Percentiles rank a stretch among this genome's conserved stretches.
These are phyloP conservation scores for Danio kyathit DNA, from an alignment of 2,797 vertebrate genomes.

Conservation along the genomic window DNA sequence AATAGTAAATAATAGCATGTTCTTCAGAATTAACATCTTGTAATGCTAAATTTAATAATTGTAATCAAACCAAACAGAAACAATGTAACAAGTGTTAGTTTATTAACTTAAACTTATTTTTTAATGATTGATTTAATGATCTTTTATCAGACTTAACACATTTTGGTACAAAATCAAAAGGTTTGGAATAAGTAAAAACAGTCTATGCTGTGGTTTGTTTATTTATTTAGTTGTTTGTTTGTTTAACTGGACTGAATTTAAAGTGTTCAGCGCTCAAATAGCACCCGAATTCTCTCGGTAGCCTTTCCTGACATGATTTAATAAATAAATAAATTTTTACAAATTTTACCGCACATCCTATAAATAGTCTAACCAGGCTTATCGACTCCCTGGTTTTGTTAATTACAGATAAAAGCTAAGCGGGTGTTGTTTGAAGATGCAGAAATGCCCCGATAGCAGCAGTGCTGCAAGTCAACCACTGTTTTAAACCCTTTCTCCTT, in stretches of 20 bases:
- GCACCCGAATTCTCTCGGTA: background rate
- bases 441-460: slow-evolving; percentile 18
- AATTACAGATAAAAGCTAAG: slow-evolving; percentile 56
- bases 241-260: background rate
- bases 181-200: too few species aligned
- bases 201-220: too few species aligned
- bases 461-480: slow-evolving; percentile 17
- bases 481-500: slow-evolving; percentile 28
- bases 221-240: background rate
- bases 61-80: too few species aligned
- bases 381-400: slow-evolving; percentile 32
- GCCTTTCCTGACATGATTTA: background rate
- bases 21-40: too few species aligned
- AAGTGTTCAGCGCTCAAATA: background rate
- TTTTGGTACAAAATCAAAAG: background rate
- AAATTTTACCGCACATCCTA: background rate
- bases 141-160: background rate
- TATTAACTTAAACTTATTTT: background rate
- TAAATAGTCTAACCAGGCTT: background rate
- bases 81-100: too few species aligned
- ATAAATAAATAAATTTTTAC: background rate
- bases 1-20: too few species aligned
- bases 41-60: too few species aligned
- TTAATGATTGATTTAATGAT: too few species aligned
- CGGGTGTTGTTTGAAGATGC: slow-evolving; percentile 51